phyloP scores from a whole-genome alignment of 64 coral and sea anemone genomes.

The Dendronephthya gigantea region DNA sequence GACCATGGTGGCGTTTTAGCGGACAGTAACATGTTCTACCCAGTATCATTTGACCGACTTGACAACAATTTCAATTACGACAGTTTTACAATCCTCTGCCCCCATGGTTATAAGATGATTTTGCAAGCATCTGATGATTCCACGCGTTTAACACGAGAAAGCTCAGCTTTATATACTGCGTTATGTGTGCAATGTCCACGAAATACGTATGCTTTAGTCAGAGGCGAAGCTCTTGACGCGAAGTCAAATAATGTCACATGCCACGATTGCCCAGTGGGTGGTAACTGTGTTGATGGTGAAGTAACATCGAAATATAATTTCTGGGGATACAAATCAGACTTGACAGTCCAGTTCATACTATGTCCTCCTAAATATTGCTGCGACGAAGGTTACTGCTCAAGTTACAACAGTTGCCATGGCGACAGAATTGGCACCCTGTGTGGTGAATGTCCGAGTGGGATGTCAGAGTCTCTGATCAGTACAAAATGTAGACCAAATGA shows the following conservation, averaged over 20 bases:
- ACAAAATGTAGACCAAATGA: neutral
- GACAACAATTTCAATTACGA: conserved; percentile 1
- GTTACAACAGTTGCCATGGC: neutral
- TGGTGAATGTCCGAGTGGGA: neutral
- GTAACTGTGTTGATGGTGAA: neutral
- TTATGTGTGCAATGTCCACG: neutral
- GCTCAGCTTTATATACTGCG: too few relatives aligned
- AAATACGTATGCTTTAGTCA: neutral
- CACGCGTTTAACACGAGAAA: too few relatives aligned
- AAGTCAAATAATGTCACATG: neutral
- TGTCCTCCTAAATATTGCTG: neutral
- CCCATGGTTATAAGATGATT: neutral
- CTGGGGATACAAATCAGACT: neutral
- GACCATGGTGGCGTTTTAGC: too few relatives aligned
- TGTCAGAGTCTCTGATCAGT: neutral
- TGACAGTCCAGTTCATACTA: neutral
- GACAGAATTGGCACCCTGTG: neutral
- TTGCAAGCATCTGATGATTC: too few relatives aligned
- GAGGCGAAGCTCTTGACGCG: neutral
- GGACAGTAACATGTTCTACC: too few relatives aligned
- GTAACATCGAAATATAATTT: neutral
- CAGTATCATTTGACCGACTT: neutral
- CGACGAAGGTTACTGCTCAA: neutral
- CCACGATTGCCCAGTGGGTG: neutral
- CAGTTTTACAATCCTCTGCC: neutral